Evolutionary conservation across 2,888 invertebrate genomes (phyloP).

Genomic region (Cerastis leucographa): DNA sequence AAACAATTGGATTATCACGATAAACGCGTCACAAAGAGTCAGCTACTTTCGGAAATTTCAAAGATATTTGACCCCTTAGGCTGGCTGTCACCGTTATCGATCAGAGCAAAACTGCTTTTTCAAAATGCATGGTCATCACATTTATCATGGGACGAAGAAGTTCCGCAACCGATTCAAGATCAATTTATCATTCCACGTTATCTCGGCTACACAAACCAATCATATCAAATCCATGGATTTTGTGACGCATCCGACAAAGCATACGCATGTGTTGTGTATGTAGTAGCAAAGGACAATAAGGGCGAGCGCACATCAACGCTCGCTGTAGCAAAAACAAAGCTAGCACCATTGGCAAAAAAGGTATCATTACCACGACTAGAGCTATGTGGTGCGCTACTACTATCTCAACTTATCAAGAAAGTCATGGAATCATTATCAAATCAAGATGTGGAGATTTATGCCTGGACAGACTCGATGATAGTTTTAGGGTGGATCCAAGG

Average conservation of each 20-base stretch:
- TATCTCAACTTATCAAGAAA: slow-evolving; percentile 3
- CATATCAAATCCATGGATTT: slow-evolving; percentile 5
- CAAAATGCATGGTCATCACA: neutral
- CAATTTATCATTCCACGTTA: slow-evolving; percentile 1
- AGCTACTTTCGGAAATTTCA: slow-evolving; percentile 9
- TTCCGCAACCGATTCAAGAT: neutral
- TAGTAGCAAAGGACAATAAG: neutral
- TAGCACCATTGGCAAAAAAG: neutral
- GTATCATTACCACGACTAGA: slow-evolving; percentile 8
- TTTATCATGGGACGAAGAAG: slow-evolving; percentile 8
- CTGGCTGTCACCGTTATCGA: slow-evolving; percentile 10
- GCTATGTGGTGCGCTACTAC: neutral
- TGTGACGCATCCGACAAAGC: slow-evolving; percentile 1
- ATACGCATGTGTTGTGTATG: slow-evolving; percentile 8
- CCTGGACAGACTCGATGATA: neutral
- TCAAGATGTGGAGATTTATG: neutral
- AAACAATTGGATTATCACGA: neutral
- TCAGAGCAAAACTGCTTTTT: slow-evolving; percentile 10
- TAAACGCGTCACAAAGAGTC: neutral
- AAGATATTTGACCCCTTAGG: slow-evolving; percentile 19
- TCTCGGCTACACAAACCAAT: too few species aligned
- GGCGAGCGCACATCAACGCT: neutral
- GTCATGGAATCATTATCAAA: neutral
- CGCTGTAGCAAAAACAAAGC: neutral
- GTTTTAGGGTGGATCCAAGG: neutral